A percentile compares a stretch with the other conserved stretches of the same genome.
phyloP scores from a whole-genome alignment of 1,140 invertebrate genomes.

The Pseudachorutes palmiensis region DNA sequence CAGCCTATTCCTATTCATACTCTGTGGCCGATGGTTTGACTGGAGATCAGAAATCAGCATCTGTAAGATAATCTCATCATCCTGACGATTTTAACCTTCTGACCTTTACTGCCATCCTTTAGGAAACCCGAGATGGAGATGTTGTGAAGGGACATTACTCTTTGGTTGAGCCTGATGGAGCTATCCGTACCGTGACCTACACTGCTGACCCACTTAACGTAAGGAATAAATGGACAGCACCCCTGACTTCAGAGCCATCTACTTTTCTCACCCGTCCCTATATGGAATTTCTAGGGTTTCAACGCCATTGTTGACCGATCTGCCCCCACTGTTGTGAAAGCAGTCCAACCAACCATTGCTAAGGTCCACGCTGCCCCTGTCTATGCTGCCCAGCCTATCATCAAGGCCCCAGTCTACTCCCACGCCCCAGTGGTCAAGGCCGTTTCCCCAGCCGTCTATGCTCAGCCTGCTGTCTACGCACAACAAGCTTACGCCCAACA shows the following conservation, averaged over 20 bases:
- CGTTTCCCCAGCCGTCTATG: slow-evolving; percentile 1
- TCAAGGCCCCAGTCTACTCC: background rate
- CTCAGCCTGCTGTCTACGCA: slow-evolving; percentile 5
- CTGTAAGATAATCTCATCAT: slow-evolving; percentile 9
- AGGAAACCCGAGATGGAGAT: slow-evolving; percentile 52
- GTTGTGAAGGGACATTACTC: slow-evolving; percentile 47
- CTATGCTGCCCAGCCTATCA: background rate
- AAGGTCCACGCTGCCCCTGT: background rate
- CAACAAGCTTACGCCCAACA: background rate
- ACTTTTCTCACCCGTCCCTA: no score
- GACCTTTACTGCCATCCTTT: no score
- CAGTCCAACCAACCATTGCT: background rate
- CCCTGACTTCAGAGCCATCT: no score
- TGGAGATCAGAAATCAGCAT: slow-evolving; percentile 11
- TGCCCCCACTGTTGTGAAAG: background rate
- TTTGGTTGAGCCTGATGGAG: slow-evolving; percentile 26
- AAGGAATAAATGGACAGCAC: background rate
- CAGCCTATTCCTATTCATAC: slow-evolving; percentile 12
- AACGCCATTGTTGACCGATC: slow-evolving; percentile 13
- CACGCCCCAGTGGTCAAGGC: background rate
- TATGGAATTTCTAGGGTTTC: background rate
- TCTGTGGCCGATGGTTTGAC: slow-evolving; percentile 9
- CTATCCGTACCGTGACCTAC: slow-evolving; percentile 23
- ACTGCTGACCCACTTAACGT: slow-evolving; percentile 24
- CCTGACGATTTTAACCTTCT: no score